Percentiles rank a stretch among this genome's conserved stretches.
phyloP scores from a whole-genome alignment of 92 coral and sea anemone genomes.

The Heliopora coerulea region DNA sequence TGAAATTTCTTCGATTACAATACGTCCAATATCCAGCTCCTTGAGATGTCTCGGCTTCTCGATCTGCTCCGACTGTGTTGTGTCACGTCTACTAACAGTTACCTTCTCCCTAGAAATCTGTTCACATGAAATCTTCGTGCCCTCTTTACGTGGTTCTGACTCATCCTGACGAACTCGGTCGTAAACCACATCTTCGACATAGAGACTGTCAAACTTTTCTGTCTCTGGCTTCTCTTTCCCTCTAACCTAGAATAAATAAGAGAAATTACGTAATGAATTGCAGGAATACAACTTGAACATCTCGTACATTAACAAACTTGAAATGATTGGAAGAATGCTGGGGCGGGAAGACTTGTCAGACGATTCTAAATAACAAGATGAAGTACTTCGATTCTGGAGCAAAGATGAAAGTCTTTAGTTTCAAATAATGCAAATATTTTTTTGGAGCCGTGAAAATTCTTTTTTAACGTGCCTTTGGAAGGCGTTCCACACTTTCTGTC shows the following conservation, averaged over 20 bases:
- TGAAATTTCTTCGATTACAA: slow-evolving; percentile 5
- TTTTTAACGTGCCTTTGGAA: not conserved
- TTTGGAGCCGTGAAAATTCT: not conserved
- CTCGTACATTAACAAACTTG: too few species aligned
- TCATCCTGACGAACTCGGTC: not conserved
- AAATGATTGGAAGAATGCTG: too few species aligned
- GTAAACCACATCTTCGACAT: not conserved
- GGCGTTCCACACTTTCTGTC: not conserved
- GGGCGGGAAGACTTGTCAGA: too few species aligned
- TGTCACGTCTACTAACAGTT: not conserved
- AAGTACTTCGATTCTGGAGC: too few species aligned
- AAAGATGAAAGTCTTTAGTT: not conserved
- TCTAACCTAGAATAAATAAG: not conserved
- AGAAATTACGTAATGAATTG: too few species aligned
- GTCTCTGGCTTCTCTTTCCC: not conserved
- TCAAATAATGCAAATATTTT: not conserved
- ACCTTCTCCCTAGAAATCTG: not conserved
- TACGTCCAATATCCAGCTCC: slow-evolving; percentile 21
- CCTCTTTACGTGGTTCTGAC: not conserved
- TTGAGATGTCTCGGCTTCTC: not conserved
- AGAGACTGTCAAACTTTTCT: not conserved
- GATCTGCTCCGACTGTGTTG: not conserved
- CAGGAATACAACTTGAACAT: too few species aligned
- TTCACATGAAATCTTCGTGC: not conserved
- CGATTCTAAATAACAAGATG: not conserved